Conservation (phyloP, 2,797 vertebrate species). For the Myoxocephalus aenaeus region DNA sequence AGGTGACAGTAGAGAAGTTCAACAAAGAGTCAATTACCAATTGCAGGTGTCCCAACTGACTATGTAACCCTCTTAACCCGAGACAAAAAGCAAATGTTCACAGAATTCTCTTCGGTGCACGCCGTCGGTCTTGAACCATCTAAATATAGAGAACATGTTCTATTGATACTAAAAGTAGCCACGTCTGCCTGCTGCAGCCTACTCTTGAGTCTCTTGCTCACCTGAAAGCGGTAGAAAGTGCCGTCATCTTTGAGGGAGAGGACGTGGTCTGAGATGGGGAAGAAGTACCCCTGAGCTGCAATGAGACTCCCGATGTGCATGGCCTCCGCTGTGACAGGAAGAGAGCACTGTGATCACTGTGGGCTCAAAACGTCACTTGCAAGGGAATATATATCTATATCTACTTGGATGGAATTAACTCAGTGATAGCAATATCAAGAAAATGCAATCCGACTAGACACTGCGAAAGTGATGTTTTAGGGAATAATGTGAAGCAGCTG, state of each 20-base stretch:
- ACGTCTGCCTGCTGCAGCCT: background rate
- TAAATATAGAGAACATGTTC: background rate
- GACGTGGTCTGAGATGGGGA: constrained; percentile 97
- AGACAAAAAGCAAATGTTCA: background rate
- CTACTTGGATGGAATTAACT: background rate
- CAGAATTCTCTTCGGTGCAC: background rate
- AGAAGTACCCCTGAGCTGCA: constrained; percentile 96
- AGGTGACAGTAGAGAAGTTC: background rate
- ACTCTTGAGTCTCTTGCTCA: constrained; percentile 64
- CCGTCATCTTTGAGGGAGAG: constrained; percentile 96
- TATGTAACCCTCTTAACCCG: background rate
- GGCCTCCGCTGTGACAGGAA: constrained; percentile 89
- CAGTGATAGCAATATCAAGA: background rate
- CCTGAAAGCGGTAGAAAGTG: constrained; percentile 98
- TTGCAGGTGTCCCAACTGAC: background rate
- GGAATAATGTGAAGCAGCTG: background rate
- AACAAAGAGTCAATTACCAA: background rate
- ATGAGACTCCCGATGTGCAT: constrained; percentile 97
- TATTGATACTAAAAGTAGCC: background rate
- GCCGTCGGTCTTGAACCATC: background rate
- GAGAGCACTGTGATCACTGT: constrained; percentile 11
- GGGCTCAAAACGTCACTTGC: background rate
- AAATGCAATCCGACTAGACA: background rate
- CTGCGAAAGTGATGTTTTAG: background rate
- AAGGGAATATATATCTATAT: background rate